Conservation (phyloP, 35 echinoderm and acorn worm species). For the Lytechinus variegatus region DNA sequence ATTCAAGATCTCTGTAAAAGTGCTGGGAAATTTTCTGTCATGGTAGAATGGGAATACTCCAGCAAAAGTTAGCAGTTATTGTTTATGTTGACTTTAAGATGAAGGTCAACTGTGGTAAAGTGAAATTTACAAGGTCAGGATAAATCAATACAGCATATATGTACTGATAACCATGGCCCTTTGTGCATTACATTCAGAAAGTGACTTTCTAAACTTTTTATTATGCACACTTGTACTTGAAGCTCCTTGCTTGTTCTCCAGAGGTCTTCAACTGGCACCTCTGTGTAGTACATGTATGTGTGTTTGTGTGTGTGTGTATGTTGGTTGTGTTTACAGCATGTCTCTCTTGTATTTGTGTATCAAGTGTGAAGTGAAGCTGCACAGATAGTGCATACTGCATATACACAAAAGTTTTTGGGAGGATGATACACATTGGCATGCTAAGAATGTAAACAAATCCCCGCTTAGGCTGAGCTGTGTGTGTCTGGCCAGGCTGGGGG, state of each 20-base stretch:
- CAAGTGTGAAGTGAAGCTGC: too few relatives aligned
- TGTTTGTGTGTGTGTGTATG: background rate
- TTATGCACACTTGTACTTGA: background rate
- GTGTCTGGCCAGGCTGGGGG: background rate
- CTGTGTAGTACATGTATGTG: background rate
- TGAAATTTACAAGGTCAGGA: too few relatives aligned
- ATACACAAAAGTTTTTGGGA: background rate
- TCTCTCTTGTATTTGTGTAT: background rate
- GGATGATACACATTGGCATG: background rate
- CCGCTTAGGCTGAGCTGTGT: background rate
- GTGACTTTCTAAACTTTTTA: background rate
- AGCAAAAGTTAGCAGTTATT: too few relatives aligned
- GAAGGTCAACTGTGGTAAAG: too few relatives aligned
- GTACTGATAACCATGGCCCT: too few relatives aligned
- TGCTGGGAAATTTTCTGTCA: too few relatives aligned
- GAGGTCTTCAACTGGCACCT: too few relatives aligned
- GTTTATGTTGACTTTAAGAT: too few relatives aligned
- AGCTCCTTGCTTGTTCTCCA: background rate
- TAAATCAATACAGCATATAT: background rate
- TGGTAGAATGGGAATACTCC: too few relatives aligned
- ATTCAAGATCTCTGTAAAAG: too few relatives aligned
- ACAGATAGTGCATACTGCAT: background rate
- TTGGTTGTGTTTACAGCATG: background rate
- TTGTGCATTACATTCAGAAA: background rate
- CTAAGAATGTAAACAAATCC: slow-evolving; percentile 47